These are phyloP conservation scores for Lasioglossum oenotherae DNA, from an alignment of 2,888 invertebrate species.

Conservation along the genomic window DNA sequence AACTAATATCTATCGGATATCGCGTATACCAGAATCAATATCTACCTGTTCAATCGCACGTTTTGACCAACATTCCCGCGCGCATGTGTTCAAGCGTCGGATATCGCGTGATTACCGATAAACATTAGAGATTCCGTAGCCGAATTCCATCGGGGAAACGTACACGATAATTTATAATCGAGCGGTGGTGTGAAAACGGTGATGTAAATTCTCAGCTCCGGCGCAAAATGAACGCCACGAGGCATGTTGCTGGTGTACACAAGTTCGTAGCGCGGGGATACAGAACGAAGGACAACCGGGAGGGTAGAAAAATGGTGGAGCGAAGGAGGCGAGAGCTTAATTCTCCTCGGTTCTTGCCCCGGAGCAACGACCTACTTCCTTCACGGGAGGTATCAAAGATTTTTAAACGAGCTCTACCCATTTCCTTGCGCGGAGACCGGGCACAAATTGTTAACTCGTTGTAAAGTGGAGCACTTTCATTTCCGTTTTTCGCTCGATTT, in stretches of 20 bases:
- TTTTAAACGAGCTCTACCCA: slow-evolving; percentile 62
- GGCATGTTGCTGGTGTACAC: slow-evolving; percentile 47
- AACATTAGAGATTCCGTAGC: neutral
- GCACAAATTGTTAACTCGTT: slow-evolving; percentile 58
- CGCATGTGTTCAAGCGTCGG: neutral
- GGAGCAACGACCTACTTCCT: slow-evolving; percentile 63
- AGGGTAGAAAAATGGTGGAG: slow-evolving; percentile 53
- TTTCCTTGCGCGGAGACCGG: slow-evolving; percentile 55
- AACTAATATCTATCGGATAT: no score
- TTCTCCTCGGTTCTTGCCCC: slow-evolving; percentile 61
- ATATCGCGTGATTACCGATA: neutral
- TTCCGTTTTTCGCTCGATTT: slow-evolving; percentile 43
- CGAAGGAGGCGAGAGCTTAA: slow-evolving; percentile 59
- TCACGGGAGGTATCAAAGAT: slow-evolving; percentile 60
- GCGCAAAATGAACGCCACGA: slow-evolving; percentile 57
- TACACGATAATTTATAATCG: slow-evolving; percentile 25
- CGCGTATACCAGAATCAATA: no score
- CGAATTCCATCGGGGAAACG: neutral
- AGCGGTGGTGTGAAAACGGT: slow-evolving; percentile 22
- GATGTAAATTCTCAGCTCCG: slow-evolving; percentile 54
- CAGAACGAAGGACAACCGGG: slow-evolving; percentile 54
- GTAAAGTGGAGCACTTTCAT: slow-evolving; percentile 45
- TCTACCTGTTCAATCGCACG: no score
- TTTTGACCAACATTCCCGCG: neutral
- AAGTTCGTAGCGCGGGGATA: slow-evolving; percentile 40